Conservation (phyloP, 2,888 invertebrate species). For the Eupithecia pulchellata region DNA sequence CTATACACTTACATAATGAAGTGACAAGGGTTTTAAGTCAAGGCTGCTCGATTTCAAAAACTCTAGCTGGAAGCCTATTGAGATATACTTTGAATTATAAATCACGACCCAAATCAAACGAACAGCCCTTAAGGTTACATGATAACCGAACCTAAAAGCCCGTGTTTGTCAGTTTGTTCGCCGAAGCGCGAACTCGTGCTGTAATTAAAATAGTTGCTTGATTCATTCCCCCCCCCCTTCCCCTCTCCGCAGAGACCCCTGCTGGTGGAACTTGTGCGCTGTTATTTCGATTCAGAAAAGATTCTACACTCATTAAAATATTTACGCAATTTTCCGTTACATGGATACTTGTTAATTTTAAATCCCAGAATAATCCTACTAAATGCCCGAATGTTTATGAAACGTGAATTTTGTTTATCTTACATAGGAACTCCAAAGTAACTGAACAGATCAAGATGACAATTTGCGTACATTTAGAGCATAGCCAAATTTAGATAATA, state of each 20-base stretch:
- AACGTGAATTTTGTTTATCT: too few relatives aligned
- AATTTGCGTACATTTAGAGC: too few relatives aligned
- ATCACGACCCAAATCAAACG: neutral
- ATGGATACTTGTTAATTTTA: too few relatives aligned
- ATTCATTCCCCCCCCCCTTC: conserved; percentile 27
- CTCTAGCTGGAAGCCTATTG: too few relatives aligned
- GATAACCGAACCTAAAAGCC: conserved; percentile 10
- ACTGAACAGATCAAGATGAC: too few relatives aligned
- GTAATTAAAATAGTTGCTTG: conserved; percentile 47
- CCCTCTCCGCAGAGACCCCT: conserved; percentile 2
- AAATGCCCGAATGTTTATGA: too few relatives aligned
- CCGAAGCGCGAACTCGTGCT: conserved; percentile 18
- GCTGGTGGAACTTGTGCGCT: neutral
- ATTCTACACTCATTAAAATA: conserved; percentile 3
- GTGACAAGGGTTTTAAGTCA: neutral
- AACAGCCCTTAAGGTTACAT: neutral
- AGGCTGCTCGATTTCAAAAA: neutral
- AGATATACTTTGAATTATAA: neutral
- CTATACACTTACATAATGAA: neutral
- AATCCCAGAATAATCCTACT: too few relatives aligned
- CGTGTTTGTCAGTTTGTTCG: conserved; percentile 25
- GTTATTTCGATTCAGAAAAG: neutral
- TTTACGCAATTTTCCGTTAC: too few relatives aligned
- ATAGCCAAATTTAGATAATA: too few relatives aligned
- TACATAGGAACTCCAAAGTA: too few relatives aligned